Evolutionary conservation across 2,113 vertebrate species (phyloP), one percentile per base, ranked within the genome.

Genomic region (Phoxinus phoxinus): DNA sequence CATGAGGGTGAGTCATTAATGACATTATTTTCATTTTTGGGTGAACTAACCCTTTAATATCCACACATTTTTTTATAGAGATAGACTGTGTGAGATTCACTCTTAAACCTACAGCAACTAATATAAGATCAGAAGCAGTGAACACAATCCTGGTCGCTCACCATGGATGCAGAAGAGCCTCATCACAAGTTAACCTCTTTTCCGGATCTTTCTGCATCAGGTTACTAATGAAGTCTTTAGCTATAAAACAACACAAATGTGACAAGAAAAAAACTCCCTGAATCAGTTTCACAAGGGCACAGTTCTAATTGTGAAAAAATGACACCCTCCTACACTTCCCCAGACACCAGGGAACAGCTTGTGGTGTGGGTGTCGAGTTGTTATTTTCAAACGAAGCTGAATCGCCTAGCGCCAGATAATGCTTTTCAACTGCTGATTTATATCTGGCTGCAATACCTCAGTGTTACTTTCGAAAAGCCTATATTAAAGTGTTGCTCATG

Each of bases 161-260:
- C 98, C 98, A 99, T 27, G 98, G 98, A 88, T 99, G 98, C 86
- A 95, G 90, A 27, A 98, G 96, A 83, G 98, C 96, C 92, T 99
- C 97, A 82, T 99, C 97, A 91, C 98, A 99, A 0, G 96, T 98
- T 90, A 97, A 98, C 93, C 98, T 95, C 95, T 98, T 99, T 77
- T 95, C 98, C 0, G 98, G 97, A 88, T 99, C 97, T 89, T 99
- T 99, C 94, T 99, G 97, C 98, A 99, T 99, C 89, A 99, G 93
- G 88, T 94, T 94, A 88, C 95, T 94, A 92, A 99, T 99, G 91
- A 99, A 99, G 91, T 99, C 96, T 95, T 99, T 99, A 79, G 98
- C 98, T 99, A 91, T 12, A 65, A 90, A 63, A 74, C 44, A 90
- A 74, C 46, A 51, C 48, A 87, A 37, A 83, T 76, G 67, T 32